These are phyloP conservation scores for Cantharis rustica DNA, from an alignment of 2,888 invertebrate genomes.

Conservation along the genomic window DNA sequence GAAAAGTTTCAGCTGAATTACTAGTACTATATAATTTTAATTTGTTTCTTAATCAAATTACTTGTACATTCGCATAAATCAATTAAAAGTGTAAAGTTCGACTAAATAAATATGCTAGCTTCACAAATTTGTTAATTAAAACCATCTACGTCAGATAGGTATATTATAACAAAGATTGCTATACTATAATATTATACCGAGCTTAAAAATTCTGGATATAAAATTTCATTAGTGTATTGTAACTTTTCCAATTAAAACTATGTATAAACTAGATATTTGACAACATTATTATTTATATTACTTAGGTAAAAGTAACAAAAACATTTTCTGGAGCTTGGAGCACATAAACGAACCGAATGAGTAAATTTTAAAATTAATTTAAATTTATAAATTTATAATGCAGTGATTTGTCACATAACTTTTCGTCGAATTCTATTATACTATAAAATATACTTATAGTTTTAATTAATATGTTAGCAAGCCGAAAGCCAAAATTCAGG, in stretches of 20 bases:
- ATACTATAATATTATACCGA: background rate
- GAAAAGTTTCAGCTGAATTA: background rate
- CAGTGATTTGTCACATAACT: background rate
- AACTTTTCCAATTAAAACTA: background rate
- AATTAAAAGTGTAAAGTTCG: background rate
- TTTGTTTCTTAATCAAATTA: background rate
- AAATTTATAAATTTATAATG: background rate
- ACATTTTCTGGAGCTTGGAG: background rate
- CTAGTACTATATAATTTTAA: background rate
- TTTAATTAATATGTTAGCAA: background rate
- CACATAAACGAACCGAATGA: background rate
- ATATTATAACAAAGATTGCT: background rate
- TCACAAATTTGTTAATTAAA: background rate
- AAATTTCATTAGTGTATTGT: background rate
- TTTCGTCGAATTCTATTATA: background rate
- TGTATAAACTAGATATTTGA: background rate
- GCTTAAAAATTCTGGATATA: background rate
- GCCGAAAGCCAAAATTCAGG: background rate
- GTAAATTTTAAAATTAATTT: too few species aligned
- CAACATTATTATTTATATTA: background rate
- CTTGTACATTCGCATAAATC: background rate
- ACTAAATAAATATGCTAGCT: background rate
- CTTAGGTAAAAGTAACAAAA: background rate
- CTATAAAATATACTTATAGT: background rate
- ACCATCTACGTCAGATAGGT: background rate